Base-by-base conservation (phyloP, 2,113 vertebrate genomes). In the Himantopus leucocephalus region DNA sequence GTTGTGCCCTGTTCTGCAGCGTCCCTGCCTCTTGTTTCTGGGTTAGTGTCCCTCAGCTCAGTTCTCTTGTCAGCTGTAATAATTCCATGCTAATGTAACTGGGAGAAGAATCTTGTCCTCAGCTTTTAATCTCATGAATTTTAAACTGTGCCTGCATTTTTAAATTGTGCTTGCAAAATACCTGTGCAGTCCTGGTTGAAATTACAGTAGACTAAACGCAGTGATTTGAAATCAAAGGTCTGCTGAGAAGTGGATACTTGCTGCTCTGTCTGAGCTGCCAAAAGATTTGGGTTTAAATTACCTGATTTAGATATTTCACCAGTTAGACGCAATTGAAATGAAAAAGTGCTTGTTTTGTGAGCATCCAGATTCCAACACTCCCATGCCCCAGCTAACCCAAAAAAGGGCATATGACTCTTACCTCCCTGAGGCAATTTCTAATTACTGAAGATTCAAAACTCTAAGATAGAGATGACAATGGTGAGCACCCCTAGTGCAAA, bases 251-350 rank as follows among this genome's bases (percentile, higher is more conserved):
- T 48, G 23, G 53, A 78, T 89, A 94, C 58, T 87, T 73, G 58
- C 53, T 91, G n/a, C 84, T 96, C 91, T 91, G 85, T 77, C 59
- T 77, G 53, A 95, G 67, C 81, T 95, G 93, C 94, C 95, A 94
- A 62, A 82, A 94, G 77, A 70, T 95, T 76, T 85, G 55, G 74
- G 58, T 90, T 95, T 92, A 79, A 96, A 67, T 97, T 95, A 95
- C 96, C 91, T 55, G 74, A 74, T 78, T 62, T 76, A 91, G 96
- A 92, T 95, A 58, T 92, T 91, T 82, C 59, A 76, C 52, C 56
- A 91, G 89, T 94, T 95, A 97, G 84, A 45, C 39, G 45, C 39
- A 85, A 85, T 6, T 88, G 77, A 94, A 95, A 95, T 94, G 70
- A 91, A 88, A 87, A 95, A 91, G 74, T 73, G 66, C 66, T 89